A percentile compares a stretch with the other conserved stretches of the same genome.
These are phyloP conservation scores for Agrochola lychnidis DNA, from an alignment of 2,888 invertebrate genomes.

Conservation along the genomic window DNA sequence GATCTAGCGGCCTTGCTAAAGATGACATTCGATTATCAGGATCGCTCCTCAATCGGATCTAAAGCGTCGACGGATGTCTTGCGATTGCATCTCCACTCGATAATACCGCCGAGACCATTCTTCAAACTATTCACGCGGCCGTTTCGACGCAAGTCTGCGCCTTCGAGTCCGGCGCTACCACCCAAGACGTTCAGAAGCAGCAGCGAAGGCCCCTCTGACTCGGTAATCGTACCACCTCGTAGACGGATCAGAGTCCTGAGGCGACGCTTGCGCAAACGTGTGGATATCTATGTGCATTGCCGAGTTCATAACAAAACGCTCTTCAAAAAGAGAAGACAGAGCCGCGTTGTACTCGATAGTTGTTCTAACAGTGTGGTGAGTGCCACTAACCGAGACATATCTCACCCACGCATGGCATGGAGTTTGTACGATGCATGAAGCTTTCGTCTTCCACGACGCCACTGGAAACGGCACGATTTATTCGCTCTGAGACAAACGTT, in stretches of 20 bases:
- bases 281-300: slow-evolving; percentile 88
- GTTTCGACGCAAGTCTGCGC: slow-evolving; percentile 93
- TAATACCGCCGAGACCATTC: slow-evolving; percentile 90
- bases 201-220: slow-evolving; percentile 88
- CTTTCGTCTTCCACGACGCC: slow-evolving; percentile 67
- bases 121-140: slow-evolving; percentile 92
- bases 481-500: slow-evolving; percentile 59
- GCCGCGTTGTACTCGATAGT: slow-evolving; percentile 77
- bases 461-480: slow-evolving; percentile 69
- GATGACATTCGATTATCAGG: slow-evolving; percentile 79
- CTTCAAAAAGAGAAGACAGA: slow-evolving; percentile 79
- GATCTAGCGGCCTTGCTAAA: slow-evolving; percentile 43
- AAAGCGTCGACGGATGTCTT: slow-evolving; percentile 88
- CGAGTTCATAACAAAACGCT: slow-evolving; percentile 78
- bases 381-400: slow-evolving; percentile 80
- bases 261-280: slow-evolving; percentile 84
- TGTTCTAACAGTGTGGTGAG: slow-evolving; percentile 89
- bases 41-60: slow-evolving; percentile 89
- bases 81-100: slow-evolving; percentile 90
- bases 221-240: slow-evolving; percentile 85
- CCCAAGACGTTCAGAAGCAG: slow-evolving; percentile 89
- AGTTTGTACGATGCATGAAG: slow-evolving; percentile 77
- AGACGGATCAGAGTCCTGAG: slow-evolving; percentile 81
- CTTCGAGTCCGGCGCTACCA: slow-evolving; percentile 92
- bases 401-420: slow-evolving; percentile 80